A percentile compares a stretch with the other conserved stretches of the same genome.
Evolutionary conservation across 2,888 invertebrate species (phyloP).

Genomic region (Drosophila formosana): DNA sequence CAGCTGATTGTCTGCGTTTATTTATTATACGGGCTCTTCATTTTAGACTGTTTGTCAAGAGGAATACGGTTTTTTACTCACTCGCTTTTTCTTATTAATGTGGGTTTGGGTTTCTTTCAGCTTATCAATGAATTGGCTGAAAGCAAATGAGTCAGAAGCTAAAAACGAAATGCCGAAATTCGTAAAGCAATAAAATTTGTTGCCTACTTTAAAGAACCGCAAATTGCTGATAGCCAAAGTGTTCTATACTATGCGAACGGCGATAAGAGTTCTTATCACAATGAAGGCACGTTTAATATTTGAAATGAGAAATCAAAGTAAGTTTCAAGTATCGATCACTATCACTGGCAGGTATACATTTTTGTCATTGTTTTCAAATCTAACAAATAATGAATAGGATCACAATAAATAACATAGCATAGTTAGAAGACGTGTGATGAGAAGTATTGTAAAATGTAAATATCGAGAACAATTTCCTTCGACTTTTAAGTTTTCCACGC

Average conservation of each 20-base stretch:
- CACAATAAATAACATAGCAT: too few relatives aligned
- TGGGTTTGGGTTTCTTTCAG: background rate
- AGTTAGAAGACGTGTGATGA: too few relatives aligned
- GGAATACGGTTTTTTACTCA: background rate
- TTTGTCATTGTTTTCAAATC: background rate
- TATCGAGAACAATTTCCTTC: background rate
- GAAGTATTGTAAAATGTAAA: background rate
- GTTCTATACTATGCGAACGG: background rate
- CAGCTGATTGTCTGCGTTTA: conserved; percentile 11
- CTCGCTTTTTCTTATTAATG: background rate
- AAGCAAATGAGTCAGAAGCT: conserved; percentile 48
- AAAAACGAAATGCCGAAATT: conserved; percentile 1
- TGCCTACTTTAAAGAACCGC: conserved; percentile 41
- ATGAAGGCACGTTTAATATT: conserved; percentile 10
- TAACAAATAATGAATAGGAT: background rate
- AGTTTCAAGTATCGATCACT: conserved; percentile 17
- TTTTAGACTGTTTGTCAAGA: background rate
- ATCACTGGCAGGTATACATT: conserved; percentile 18
- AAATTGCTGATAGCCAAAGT: conserved; percentile 21
- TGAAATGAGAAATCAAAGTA: conserved; percentile 29
- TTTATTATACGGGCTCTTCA: conserved; percentile 10
- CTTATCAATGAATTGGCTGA: conserved; percentile 33
- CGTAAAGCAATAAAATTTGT: conserved; percentile 6
- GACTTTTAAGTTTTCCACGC: background rate
- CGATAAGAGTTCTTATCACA: conserved; percentile 22